Evolutionary conservation across 2,888 invertebrate genomes (phyloP).

Genomic region (Drosophila eohydei): DNA sequence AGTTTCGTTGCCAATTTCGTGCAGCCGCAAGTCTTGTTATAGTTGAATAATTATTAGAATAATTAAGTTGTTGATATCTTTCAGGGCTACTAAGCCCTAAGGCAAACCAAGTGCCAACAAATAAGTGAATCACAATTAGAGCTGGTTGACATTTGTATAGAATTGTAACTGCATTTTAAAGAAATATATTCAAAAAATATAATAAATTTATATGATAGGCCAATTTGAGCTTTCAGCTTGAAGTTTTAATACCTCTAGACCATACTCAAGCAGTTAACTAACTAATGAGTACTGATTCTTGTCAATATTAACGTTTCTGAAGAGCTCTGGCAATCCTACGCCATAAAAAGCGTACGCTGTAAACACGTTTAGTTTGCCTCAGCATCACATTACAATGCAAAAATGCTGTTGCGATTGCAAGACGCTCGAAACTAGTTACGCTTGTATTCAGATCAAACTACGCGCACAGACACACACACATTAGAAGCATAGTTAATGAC

Average conservation of each 20-base stretch:
- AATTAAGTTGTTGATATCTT: background rate
- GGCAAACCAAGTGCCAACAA: background rate
- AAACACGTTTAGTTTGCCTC: conserved; percentile 24
- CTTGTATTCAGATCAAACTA: conserved; percentile 43
- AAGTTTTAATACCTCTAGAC: background rate
- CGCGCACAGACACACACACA: background rate
- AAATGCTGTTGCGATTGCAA: conserved; percentile 72
- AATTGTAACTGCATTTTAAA: too few species aligned
- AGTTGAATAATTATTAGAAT: conserved; percentile 1
- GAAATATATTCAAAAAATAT: background rate
- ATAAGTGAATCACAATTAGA: background rate
- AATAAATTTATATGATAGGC: background rate
- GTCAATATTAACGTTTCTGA: background rate
- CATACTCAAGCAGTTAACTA: background rate
- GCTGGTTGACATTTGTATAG: background rate
- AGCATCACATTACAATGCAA: conserved; percentile 69
- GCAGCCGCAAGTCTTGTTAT: too few species aligned
- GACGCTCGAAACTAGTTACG: conserved; percentile 36
- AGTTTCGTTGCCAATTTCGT: conserved; percentile 26
- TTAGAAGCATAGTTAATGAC: conserved; percentile 46
- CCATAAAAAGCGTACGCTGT: background rate
- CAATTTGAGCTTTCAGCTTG: background rate
- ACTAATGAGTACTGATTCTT: background rate
- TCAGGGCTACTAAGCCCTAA: background rate
- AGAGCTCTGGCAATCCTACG: conserved; percentile 47